These are phyloP conservation scores for Achroia grisella DNA, from an alignment of 1,140 invertebrate genomes.

Conservation along the genomic window DNA sequence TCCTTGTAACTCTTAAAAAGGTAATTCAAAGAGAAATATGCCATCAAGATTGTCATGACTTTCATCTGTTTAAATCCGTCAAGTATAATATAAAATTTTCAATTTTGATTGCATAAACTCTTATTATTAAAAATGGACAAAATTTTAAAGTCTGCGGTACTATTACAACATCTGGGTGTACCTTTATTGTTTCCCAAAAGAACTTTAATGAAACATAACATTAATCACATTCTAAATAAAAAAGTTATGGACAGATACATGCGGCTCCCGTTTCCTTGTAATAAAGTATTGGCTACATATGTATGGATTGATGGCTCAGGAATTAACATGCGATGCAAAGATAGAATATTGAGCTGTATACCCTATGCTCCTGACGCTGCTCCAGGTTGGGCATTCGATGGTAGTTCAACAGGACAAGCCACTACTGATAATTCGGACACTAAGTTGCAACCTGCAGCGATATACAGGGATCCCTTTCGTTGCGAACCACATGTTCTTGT, in stretches of 20 bases:
- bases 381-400: slow-evolving; percentile 97
- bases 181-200: slow-evolving; percentile 20
- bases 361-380: slow-evolving; percentile 82
- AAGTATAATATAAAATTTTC: too few relatives aligned
- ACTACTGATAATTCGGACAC: slow-evolving; percentile 89
- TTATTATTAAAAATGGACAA: slow-evolving; percentile 10
- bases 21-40: too few relatives aligned
- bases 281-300: slow-evolving; percentile 85
- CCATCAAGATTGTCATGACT: neutral
- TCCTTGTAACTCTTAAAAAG: too few relatives aligned
- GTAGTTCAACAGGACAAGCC: slow-evolving; percentile 89
- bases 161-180: slow-evolving; percentile 9
- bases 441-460: slow-evolving; percentile 87
- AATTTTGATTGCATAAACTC: too few relatives aligned
- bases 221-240: slow-evolving; percentile 56
- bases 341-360: slow-evolving; percentile 81
- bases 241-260: slow-evolving; percentile 66
- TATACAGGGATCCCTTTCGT: slow-evolving; percentile 95
- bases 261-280: slow-evolving; percentile 79
- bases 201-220: slow-evolving; percentile 40
- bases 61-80: neutral
- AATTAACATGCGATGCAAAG: slow-evolving; percentile 87
- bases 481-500: slow-evolving; percentile 92
- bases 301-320: slow-evolving; percentile 95
- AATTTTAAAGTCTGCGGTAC: slow-evolving; percentile 14